Base-by-base conservation (phyloP, 2,888 invertebrate genomes). In the Drosophila pegasa region DNA sequence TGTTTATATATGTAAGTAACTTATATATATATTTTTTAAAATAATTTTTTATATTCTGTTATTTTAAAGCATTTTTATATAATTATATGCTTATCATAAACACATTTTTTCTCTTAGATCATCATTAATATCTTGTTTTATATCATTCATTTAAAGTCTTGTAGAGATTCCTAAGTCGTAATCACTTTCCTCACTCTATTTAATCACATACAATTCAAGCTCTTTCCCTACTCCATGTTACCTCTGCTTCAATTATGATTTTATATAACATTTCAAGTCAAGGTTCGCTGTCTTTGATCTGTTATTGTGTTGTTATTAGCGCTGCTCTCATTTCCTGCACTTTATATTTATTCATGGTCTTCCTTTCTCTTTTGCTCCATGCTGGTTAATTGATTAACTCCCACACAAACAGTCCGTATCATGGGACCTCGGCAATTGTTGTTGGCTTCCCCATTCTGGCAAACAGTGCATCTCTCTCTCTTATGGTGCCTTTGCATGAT, bases 381-480 rank as follows among this genome's bases (percentile, higher is more conserved):
- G 75, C 56, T 52, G 60, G 33, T 37, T 65, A 74, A 74, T 74
- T 74, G 75, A 74, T 75, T 75, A 61, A 61, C 74, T 75, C 76
- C 71, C 74, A 71, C 74, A 64, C 74, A 71, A 76, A 64, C 73
- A 69, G 48, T 56, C 48, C 33, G 18, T 18, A 52, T 16, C 20
- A 41, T 16, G 20, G 27, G 16, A 56, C n/a, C 59, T 25, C 48
- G 40, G 18, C 66, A 50, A 66, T 57, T 50, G 35, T 3, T 33
- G 16, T 65, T 47, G 16, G 22, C 52, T 76, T 54, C 45, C 67
- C 50, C 77, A 75, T 75, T 76, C 71, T 75, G 71, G 35, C 43
- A 29, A 6, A 27, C 8, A 31, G 10, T 48, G 51, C 47, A 47
- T 61, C 60, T 58, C 56, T 29, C 16, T 61, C 60, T 58, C 56